Evolutionary conservation across 2,797 vertebrate genomes (phyloP), one percentile per base, ranked within the genome.

Genomic region (Xiphophorus birchmanni): DNA sequence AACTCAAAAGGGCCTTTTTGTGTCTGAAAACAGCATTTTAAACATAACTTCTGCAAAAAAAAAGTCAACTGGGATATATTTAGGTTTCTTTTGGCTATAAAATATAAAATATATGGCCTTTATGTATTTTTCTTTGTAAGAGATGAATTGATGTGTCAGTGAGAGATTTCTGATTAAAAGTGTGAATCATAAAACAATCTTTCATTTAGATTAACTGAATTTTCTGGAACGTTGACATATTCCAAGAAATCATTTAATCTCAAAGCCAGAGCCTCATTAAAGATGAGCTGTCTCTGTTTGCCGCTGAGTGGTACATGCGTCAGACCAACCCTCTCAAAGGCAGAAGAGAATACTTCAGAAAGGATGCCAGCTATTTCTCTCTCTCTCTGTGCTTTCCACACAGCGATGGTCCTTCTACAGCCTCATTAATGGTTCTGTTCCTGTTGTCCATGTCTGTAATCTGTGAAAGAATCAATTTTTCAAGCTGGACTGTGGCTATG

Each of bases 401-500:
- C 72, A 47, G 48, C 75, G 21, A 69, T 65, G 65, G 77, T 82
- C 50, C 18, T 56, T 82, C 75, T n/a, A 48, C 48, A 73, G 82
- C 42, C 63, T 82, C 80, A 89, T 89, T 87, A 83, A 75, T 75
- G n/a, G 63, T 58, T 72, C 50, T 73, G 42, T 80, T 77, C 60
- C 63, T 79, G 75, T 78, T 58, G 54, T 67, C 74, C 50, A 17
- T 79, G 65, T 80, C 86, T 80, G 69, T 84, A 86, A 86, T 80
- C 85, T 84, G 44, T 37, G 80, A 82, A 85, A 77, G 81, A 88
- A 92, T 88, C 32, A 65, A 79, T 84, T 87, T 72, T 75, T 80
- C 52, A 4, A 73, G 78, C 82, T 87, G 90, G 85, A 88, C 50
- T 58, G 80, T 78, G 80, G 88, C 89, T 87, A 90, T 73, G 75